Percentiles rank a stretch among this genome's conserved stretches.
phyloP scores from a whole-genome alignment of 1,140 invertebrate species.

The Saccostrea cuccullata region DNA sequence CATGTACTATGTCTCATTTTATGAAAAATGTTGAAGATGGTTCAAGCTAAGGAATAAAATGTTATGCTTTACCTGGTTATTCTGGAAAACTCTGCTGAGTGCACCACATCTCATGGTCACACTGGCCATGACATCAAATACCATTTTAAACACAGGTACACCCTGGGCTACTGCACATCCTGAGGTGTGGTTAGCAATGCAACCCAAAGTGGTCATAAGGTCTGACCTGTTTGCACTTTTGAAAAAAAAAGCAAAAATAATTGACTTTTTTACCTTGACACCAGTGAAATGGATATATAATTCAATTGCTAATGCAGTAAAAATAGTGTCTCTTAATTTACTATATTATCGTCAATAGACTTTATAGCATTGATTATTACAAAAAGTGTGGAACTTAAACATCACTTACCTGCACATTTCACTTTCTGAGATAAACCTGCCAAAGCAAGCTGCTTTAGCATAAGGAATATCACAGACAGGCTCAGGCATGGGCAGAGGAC shows the following conservation, averaged over 20 bases:
- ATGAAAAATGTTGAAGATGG: no score
- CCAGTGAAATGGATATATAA: background rate
- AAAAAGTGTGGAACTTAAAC: background rate
- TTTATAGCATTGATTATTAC: no score
- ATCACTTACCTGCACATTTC: background rate
- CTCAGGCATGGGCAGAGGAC: background rate
- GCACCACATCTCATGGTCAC: background rate
- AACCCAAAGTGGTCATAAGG: background rate
- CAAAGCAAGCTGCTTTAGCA: background rate
- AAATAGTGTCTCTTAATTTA: no score
- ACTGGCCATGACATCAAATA: background rate
- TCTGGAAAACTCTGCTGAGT: background rate
- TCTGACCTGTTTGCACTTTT: background rate
- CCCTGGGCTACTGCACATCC: background rate
- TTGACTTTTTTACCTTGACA: background rate
- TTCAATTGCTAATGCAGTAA: no score
- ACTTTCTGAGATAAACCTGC: background rate
- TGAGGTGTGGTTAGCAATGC: background rate
- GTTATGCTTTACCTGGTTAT: background rate
- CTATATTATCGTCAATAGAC: no score
- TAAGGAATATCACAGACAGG: background rate
- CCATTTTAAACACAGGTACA: background rate
- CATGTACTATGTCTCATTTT: no score
- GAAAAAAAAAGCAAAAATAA: background rate
- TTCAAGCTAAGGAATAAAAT: no score